Evolutionary conservation across 2,797 vertebrate genomes (phyloP), one percentile per base, ranked within the genome.

Genomic region (Gobionotothen gibberifrons): DNA sequence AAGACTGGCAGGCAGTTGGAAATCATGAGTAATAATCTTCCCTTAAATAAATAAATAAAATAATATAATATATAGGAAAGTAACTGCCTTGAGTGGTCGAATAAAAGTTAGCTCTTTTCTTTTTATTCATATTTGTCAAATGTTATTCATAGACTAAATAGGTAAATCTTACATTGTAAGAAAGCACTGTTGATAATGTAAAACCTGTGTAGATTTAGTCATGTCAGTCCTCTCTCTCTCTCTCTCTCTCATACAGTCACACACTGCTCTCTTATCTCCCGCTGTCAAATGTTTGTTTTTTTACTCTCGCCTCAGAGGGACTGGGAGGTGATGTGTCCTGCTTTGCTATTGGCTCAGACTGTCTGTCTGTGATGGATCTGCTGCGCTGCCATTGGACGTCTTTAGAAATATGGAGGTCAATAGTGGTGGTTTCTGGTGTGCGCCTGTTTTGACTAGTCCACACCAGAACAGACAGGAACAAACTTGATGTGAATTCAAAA

Each of bases 211-310:
- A 49, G 70, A 36, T 54, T 11, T 49, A 8, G 68, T 26, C 12
- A 60, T n/a, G 48, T 3, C 26, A 48, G 67, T 21, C 9, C 19
- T 2, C 6, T 42, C 19, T 43, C 54, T 26, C 19, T 2, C 6
- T 42, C 19, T 43, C 54, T 26, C 32, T 36, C 32, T 22, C 51
- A 69, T 47, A 59, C 32, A 40, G 47, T 16, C 52, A 74, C 44
- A 69, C 52, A 48, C 4, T 4, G 43, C 48, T 63, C 69, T 78
- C 77, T 90, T 90, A 91, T 92, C 88, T 83, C 60, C 69, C 79
- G 56, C 83, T 78, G 81, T 81, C 73, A 71, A 90, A 87, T 91
- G 85, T 94, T 93, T 92, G 85, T 73, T 82, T 90, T 93, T 78
- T 84, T 46, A 44, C 57, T 87, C 76, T 81, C 9, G 63, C 82